Percentiles rank a stretch among this genome's conserved stretches.
phyloP scores from a whole-genome alignment of 1,140 invertebrate species.

The Eumeta japonica region DNA sequence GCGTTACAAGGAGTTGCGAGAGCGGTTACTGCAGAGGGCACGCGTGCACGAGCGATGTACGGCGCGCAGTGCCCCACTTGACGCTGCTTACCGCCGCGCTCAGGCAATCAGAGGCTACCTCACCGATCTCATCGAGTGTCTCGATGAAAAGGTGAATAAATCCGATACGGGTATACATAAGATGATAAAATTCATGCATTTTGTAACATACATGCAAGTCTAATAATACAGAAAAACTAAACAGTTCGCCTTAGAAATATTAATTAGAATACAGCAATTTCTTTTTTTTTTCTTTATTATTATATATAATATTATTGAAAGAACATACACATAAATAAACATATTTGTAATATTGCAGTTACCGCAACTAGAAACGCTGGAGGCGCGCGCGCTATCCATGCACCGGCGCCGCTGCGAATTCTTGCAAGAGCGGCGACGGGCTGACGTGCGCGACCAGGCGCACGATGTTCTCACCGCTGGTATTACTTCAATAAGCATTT shows the following conservation, averaged over 20 bases:
- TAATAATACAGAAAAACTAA: too few relatives aligned
- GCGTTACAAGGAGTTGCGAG: too few relatives aligned
- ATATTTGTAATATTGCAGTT: conserved; percentile 68
- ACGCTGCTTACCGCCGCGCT: conserved; percentile 78
- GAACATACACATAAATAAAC: conserved; percentile 1
- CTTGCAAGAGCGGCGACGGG: conserved; percentile 76
- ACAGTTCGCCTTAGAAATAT: too few relatives aligned
- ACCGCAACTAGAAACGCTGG: conserved; percentile 73
- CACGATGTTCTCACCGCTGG: conserved; percentile 77
- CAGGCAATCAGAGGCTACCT: conserved; percentile 95
- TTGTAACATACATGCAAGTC: too few relatives aligned
- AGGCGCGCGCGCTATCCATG: conserved; percentile 73
- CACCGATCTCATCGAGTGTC: conserved; percentile 94
- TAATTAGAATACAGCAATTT: too few relatives aligned
- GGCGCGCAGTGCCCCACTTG: conserved; percentile 65
- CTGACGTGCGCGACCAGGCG: conserved; percentile 90
- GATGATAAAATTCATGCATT: too few relatives aligned
- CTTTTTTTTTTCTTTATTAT: too few relatives aligned
- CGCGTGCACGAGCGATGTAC: conserved; percentile 62
- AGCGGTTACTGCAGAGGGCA: conserved; percentile 63
- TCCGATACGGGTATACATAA: too few relatives aligned
- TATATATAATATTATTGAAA: conserved; percentile 1
- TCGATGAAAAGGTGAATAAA: conserved; percentile 87
- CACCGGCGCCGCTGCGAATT: conserved; percentile 71
- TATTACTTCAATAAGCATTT: conserved; percentile 23